A percentile compares a stretch with the other conserved stretches of the same genome.
Conservation (phyloP, 2,797 vertebrate genomes). For the Pseudomugil tenellus region DNA sequence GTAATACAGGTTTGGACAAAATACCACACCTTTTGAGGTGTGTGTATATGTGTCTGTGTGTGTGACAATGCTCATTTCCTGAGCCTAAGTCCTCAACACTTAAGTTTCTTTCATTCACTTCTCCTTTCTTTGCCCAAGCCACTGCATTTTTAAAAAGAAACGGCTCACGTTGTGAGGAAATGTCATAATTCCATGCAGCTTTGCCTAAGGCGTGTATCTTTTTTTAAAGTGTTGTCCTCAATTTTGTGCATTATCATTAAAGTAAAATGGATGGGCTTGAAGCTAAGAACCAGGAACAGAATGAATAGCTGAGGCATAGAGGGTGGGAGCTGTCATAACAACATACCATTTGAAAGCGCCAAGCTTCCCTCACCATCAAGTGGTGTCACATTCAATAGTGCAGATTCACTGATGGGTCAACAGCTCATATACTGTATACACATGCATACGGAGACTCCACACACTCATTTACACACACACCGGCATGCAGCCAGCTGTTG, state of each 20-base stretch:
- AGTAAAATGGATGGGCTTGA: slow-evolving; percentile 18
- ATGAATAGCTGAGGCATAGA: slow-evolving; percentile 42
- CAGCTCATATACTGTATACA: slow-evolving; percentile 68
- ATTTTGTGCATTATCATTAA: slow-evolving; percentile 47
- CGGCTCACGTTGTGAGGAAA: background rate
- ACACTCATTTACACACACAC: slow-evolving; percentile 46
- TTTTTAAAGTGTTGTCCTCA: slow-evolving; percentile 19
- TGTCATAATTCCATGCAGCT: slow-evolving; percentile 17
- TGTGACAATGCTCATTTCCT: slow-evolving; percentile 37
- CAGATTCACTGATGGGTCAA: slow-evolving; percentile 74
- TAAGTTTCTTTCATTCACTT: slow-evolving; percentile 14
- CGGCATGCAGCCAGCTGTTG: slow-evolving; percentile 77
- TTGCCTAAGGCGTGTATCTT: slow-evolving; percentile 22
- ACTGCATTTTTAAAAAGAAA: slow-evolving; percentile 18
- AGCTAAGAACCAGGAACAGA: slow-evolving; percentile 38
- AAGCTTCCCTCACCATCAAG: slow-evolving; percentile 67
- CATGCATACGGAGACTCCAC: slow-evolving; percentile 39
- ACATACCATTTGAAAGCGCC: slow-evolving; percentile 65
- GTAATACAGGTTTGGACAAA: slow-evolving; percentile 37
- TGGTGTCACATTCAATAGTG: slow-evolving; percentile 76
- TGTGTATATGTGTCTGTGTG: slow-evolving; percentile 9
- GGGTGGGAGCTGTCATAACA: slow-evolving; percentile 77
- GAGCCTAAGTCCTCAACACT: slow-evolving; percentile 14
- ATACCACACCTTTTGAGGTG: slow-evolving; percentile 8
- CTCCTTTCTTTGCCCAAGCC: slow-evolving; percentile 8